A percentile compares a stretch with the other conserved stretches of the same genome.
Conservation (phyloP, 2,113 vertebrate species). For the Pygathrix nemaeus region DNA sequence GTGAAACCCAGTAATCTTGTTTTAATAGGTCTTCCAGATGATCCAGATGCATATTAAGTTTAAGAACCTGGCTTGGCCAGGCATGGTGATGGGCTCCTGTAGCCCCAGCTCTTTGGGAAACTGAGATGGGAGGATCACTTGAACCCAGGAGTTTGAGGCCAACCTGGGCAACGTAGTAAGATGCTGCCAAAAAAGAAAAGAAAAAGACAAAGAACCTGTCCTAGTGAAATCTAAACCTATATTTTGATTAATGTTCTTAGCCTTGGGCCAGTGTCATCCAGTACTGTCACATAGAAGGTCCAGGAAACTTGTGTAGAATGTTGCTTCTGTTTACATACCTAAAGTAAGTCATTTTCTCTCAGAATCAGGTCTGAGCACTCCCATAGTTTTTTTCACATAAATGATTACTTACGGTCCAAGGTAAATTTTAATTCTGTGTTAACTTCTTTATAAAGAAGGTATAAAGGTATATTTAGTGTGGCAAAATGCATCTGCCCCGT, state of each 20-base stretch:
- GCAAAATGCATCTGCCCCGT: background rate
- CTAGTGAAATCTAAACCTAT: background rate
- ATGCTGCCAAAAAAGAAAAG: too few species aligned
- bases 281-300: background rate
- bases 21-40: too few species aligned
- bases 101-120: too few species aligned
- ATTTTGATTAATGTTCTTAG: background rate
- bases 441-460: background rate
- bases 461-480: background rate
- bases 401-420: background rate
- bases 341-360: background rate
- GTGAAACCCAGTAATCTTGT: background rate
- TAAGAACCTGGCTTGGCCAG: background rate
- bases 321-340: background rate
- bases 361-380: background rate
- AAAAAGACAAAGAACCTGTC: background rate
- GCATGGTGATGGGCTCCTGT: too few species aligned
- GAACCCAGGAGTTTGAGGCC: too few species aligned
- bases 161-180: too few species aligned
- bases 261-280: background rate
- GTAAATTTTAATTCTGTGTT: background rate
- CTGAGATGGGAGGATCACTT: too few species aligned
- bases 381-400: background rate
- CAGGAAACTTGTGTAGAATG: background rate
- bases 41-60: background rate